Conservation (phyloP, 2,888 invertebrate species). For the Orthosia gracilis region DNA sequence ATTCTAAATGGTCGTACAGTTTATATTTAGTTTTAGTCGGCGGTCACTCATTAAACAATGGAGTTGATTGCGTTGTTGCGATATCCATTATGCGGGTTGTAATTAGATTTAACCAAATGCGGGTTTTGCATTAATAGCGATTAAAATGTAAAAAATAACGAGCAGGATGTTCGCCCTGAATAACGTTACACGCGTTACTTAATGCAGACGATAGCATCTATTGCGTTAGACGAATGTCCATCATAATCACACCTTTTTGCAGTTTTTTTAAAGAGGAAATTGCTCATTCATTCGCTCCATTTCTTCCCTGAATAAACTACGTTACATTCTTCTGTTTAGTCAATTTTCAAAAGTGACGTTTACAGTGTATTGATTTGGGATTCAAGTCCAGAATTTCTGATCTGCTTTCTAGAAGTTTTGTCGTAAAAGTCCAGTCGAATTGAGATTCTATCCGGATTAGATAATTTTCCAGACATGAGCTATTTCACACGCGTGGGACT, state of each 20-base stretch:
- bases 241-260: slow-evolving; percentile 11
- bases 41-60: slow-evolving; percentile 89
- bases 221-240: slow-evolving; percentile 44
- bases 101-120: slow-evolving; percentile 90
- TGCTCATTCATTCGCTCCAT: neutral
- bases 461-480: slow-evolving; percentile 11
- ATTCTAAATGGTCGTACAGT: slow-evolving; percentile 83
- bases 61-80: slow-evolving; percentile 87
- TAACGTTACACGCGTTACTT: slow-evolving; percentile 62
- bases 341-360: neutral
- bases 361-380: slow-evolving; percentile 12
- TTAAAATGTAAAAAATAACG: slow-evolving; percentile 78
- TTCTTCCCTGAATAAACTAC: neutral
- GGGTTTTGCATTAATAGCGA: slow-evolving; percentile 85
- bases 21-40: slow-evolving; percentile 85
- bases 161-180: slow-evolving; percentile 78
- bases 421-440: slow-evolving; percentile 23
- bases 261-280: neutral
- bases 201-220: slow-evolving; percentile 60
- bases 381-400: neutral
- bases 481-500: slow-evolving; percentile 4
- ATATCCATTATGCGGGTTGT: slow-evolving; percentile 88
- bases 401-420: slow-evolving; percentile 22
- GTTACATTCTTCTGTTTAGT: neutral
- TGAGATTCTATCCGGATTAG: slow-evolving; percentile 17